phyloP scores from a whole-genome alignment of 1,140 invertebrate species.

The Trypoxylus dichotomus region DNA sequence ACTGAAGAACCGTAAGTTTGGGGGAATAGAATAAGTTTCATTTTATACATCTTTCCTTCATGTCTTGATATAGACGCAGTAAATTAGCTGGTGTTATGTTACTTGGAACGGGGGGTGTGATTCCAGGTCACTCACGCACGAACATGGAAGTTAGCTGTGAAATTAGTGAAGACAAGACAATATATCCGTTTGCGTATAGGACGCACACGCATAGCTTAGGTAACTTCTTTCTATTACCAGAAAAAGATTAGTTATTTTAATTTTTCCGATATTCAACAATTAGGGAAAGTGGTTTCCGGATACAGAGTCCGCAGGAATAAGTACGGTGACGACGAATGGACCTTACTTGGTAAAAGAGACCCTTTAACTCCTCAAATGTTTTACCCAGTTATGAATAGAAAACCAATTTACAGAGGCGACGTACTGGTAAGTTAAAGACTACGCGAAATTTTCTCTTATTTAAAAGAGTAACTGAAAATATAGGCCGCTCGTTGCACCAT shows the following conservation, averaged over 20 bases:
- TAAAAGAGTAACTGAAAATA: not conserved
- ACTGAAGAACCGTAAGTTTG: constrained; percentile 69
- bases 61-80: constrained; percentile 42
- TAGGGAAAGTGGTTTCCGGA: constrained; percentile 83
- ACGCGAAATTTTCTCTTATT: not conserved
- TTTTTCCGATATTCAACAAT: constrained; percentile 17
- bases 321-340: constrained; percentile 71
- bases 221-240: constrained; percentile 44
- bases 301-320: constrained; percentile 71
- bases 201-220: constrained; percentile 92
- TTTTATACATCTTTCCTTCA: not conserved
- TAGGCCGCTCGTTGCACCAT: constrained; percentile 90
- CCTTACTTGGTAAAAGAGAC: constrained; percentile 85
- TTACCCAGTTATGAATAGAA: constrained; percentile 76
- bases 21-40: not conserved
- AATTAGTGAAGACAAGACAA: constrained; percentile 77
- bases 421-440: constrained; percentile 60
- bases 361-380: constrained; percentile 96
- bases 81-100: constrained; percentile 88
- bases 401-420: constrained; percentile 70
- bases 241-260: constrained; percentile 8
- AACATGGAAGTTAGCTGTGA: constrained; percentile 88
- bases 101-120: constrained; percentile 78
- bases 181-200: constrained; percentile 94
- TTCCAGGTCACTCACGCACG: constrained; percentile 70